Conservation (phyloP, 2,888 invertebrate genomes). For the Drosophila robusta region DNA sequence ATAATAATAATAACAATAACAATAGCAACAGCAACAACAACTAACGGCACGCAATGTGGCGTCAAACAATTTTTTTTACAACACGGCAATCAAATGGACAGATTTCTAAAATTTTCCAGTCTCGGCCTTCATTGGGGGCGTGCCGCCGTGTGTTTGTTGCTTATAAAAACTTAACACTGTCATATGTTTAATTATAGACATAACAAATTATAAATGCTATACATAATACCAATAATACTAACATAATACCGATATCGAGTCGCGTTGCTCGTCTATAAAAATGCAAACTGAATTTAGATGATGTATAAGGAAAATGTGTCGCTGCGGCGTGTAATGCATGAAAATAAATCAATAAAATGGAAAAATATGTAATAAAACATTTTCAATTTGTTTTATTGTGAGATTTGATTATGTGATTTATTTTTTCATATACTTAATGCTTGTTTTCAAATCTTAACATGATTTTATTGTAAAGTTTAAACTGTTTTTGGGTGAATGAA, state of each 20-base stretch:
- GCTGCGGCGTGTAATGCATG: slow-evolving; percentile 67
- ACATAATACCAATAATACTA: slow-evolving; percentile 32
- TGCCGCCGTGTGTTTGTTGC: slow-evolving; percentile 47
- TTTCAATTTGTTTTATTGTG: not conserved
- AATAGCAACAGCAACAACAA: slow-evolving; percentile 28
- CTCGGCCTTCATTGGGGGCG: slow-evolving; percentile 49
- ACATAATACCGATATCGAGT: slow-evolving; percentile 35
- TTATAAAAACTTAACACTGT: slow-evolving; percentile 59
- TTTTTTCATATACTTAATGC: not conserved
- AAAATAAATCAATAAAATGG: slow-evolving; percentile 67
- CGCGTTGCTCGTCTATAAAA: slow-evolving; percentile 26
- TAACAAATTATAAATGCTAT: slow-evolving; percentile 45
- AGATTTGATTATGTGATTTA: not conserved
- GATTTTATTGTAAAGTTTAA: not conserved
- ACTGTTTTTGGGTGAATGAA: too few species aligned
- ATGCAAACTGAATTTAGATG: slow-evolving; percentile 70
- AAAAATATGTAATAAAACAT: slow-evolving; percentile 69
- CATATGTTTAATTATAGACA: slow-evolving; percentile 64
- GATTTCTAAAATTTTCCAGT: slow-evolving; percentile 75
- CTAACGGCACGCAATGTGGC: slow-evolving; percentile 36
- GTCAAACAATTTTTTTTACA: slow-evolving; percentile 60
- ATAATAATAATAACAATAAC: slow-evolving; percentile 18
- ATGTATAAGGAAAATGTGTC: slow-evolving; percentile 69
- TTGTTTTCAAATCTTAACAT: too few species aligned
- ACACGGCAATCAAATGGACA: slow-evolving; percentile 75